Percentiles rank a stretch among this genome's conserved stretches.
Evolutionary conservation across 2,797 vertebrate genomes (phyloP).

Genomic region (Cyprinella venusta): DNA sequence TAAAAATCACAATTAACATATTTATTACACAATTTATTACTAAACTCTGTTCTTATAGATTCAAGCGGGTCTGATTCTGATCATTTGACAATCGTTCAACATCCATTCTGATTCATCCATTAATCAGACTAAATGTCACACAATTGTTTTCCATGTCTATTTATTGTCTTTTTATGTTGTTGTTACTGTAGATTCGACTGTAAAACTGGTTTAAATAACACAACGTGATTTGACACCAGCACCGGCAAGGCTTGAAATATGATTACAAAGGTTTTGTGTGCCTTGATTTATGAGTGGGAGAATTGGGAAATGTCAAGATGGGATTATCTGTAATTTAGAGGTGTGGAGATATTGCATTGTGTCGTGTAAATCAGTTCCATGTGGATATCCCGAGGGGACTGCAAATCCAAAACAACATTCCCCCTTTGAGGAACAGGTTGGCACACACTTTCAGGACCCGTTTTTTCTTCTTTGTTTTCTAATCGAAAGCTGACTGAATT

Average conservation of each 20-base stretch:
- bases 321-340: conserved; percentile 47
- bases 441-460: not conserved
- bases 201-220: not conserved
- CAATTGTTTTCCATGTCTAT: not conserved
- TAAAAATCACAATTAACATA: not conserved
- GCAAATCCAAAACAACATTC: not conserved
- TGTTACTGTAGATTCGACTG: not conserved
- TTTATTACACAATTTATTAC: not conserved
- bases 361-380: conserved; percentile 1
- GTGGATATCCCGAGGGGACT: not conserved
- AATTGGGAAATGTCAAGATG: conserved; percentile 36
- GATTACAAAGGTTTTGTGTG: conserved; percentile 27
- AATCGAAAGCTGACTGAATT: not conserved
- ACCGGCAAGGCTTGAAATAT: conserved; percentile 24
- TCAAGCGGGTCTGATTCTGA: not conserved
- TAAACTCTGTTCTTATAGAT: not conserved
- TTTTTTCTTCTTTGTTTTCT: not conserved
- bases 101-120: too few relatives aligned
- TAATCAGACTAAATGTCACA: too few relatives aligned
- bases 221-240: conserved; percentile 10
- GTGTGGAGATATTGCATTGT: conserved; percentile 18
- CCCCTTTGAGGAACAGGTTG: not conserved
- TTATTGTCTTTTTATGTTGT: not conserved
- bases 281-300: conserved; percentile 30
- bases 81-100: not conserved